Conservation (phyloP, 2,888 invertebrate genomes). For the Conops quadrifasciatus region DNA sequence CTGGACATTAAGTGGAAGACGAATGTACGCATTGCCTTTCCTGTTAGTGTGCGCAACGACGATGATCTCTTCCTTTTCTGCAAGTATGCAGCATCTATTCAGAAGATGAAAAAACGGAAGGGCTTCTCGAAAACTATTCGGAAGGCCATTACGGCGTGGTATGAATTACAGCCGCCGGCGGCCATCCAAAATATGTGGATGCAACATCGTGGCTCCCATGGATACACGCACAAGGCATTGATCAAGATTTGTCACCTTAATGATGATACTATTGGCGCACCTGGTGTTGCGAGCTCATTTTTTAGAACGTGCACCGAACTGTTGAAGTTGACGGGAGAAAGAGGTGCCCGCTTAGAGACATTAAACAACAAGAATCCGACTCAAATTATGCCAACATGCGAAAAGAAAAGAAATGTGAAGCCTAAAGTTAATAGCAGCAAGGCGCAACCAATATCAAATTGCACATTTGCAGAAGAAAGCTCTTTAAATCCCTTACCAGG, state of each 20-base stretch:
- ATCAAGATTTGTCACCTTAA: constrained; percentile 54
- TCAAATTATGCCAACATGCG: too few species aligned
- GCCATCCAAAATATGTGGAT: constrained; percentile 53
- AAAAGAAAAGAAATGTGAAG: background rate
- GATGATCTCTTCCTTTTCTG: constrained; percentile 57
- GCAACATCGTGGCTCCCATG: constrained; percentile 47
- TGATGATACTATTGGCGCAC: constrained; percentile 45
- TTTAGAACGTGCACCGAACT: constrained; percentile 48
- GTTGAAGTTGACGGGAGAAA: constrained; percentile 37
- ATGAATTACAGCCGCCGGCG: constrained; percentile 48
- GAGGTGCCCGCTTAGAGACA: background rate
- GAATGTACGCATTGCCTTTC: constrained; percentile 48
- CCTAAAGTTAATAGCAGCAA: too few species aligned
- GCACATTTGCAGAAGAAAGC: too few species aligned
- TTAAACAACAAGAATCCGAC: too few species aligned
- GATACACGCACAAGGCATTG: constrained; percentile 51
- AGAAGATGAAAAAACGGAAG: constrained; percentile 46
- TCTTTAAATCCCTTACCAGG: too few species aligned
- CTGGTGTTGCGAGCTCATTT: constrained; percentile 39
- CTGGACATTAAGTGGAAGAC: constrained; percentile 47
- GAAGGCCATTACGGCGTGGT: constrained; percentile 59
- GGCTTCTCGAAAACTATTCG: constrained; percentile 55
- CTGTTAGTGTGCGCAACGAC: constrained; percentile 47
- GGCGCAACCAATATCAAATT: too few species aligned
- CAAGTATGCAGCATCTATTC: constrained; percentile 52